Evolutionary conservation across 2,113 vertebrate species (phyloP).

Genomic region (Stegostoma tigrinum): DNA sequence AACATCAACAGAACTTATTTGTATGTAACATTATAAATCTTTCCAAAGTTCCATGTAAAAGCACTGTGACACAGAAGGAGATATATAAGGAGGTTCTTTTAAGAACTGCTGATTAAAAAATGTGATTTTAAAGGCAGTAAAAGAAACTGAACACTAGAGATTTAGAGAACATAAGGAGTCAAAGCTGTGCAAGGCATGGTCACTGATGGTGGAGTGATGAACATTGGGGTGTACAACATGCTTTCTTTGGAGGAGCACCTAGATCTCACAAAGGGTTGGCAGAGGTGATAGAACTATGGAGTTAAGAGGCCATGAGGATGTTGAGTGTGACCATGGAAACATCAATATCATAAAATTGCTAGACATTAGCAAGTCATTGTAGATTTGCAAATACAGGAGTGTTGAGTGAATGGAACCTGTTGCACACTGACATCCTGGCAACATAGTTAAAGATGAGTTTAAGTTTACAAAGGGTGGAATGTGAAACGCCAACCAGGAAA

Average conservation of each 20-base stretch:
- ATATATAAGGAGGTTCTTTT: not conserved
- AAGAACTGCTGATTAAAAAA: not conserved
- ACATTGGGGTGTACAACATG: not conserved
- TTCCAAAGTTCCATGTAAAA: not conserved
- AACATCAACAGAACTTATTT: not conserved
- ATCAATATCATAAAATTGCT: not conserved
- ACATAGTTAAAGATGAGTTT: not conserved
- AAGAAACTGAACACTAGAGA: not conserved
- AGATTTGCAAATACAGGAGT: not conserved
- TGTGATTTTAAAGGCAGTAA: not conserved
- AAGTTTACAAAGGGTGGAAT: not conserved
- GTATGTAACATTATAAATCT: not conserved
- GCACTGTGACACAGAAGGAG: not conserved
- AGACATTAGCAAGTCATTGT: not conserved
- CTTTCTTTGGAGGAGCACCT: not conserved
- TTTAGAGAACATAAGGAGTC: not conserved
- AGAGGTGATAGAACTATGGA: not conserved
- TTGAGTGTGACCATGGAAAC: not conserved
- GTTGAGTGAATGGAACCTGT: not conserved
- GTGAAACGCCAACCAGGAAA: not conserved
- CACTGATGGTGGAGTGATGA: not conserved
- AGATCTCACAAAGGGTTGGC: not conserved
- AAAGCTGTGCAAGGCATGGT: not conserved
- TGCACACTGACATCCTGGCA: not conserved
- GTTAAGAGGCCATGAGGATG: not conserved